These are phyloP conservation scores for Halyomorpha halys DNA, from an alignment of 1,140 invertebrate species.

Conservation along the genomic window DNA sequence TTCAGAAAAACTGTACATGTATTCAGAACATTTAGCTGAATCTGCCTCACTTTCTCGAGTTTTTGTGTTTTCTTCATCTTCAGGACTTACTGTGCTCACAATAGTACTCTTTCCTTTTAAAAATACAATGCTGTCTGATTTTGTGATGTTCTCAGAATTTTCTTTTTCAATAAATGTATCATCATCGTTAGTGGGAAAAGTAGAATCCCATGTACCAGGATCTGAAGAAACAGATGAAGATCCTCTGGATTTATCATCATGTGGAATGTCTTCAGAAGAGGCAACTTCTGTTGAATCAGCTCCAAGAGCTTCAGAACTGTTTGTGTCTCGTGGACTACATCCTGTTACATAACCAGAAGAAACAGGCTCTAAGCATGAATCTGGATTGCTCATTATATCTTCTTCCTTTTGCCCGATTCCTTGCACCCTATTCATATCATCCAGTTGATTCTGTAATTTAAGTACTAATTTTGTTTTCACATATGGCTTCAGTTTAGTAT, in stretches of 20 bases:
- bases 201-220: constrained; percentile 48
- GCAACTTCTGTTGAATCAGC: constrained; percentile 39
- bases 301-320: constrained; percentile 38
- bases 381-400: constrained; percentile 26
- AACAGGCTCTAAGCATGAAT: constrained; percentile 24
- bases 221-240: constrained; percentile 49
- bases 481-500: not conserved
- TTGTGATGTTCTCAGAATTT: constrained; percentile 10
- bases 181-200: constrained; percentile 23
- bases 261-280: constrained; percentile 56
- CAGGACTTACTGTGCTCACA: not conserved
- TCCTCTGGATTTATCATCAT: constrained; percentile 49
- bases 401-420: constrained; percentile 18
- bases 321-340: constrained; percentile 40
- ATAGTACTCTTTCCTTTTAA: not conserved
- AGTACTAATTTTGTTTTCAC: not conserved
- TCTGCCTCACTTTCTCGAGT: not conserved
- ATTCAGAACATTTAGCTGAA: not conserved
- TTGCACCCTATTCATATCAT: constrained; percentile 19
- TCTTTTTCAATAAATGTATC: constrained; percentile 30
- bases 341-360: constrained; percentile 34
- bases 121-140: constrained; percentile 14
- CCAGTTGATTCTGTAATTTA: not conserved
- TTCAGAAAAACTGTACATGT: not conserved
- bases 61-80: not conserved